Conservation (phyloP, 2,113 vertebrate genomes). For the Triplophysa dalaica region DNA sequence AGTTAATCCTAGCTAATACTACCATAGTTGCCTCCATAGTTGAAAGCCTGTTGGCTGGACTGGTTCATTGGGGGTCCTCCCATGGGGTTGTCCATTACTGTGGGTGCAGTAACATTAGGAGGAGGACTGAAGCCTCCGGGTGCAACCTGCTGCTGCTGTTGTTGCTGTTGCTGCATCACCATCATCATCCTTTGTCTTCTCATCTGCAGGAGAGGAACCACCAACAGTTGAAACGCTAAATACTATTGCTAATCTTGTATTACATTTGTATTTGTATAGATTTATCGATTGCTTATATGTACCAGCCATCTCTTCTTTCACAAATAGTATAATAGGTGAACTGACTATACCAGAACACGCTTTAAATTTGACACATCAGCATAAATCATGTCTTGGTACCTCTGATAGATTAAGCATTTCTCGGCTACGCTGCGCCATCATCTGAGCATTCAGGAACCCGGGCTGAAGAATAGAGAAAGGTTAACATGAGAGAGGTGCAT, state of each 20-base stretch:
- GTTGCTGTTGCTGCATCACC: slow-evolving; percentile 86
- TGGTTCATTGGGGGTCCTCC: slow-evolving; percentile 80
- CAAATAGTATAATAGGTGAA: too few relatives aligned
- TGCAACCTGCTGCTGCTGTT: slow-evolving; percentile 71
- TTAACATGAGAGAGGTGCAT: not conserved
- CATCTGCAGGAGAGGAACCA: slow-evolving; percentile 74
- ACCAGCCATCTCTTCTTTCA: too few relatives aligned
- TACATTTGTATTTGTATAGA: too few relatives aligned
- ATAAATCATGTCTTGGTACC: not conserved
- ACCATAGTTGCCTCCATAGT: slow-evolving; percentile 90
- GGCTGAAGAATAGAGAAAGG: slow-evolving; percentile 68
- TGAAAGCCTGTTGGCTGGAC: slow-evolving; percentile 85
- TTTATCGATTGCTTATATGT: too few relatives aligned
- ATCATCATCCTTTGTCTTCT: slow-evolving; percentile 88
- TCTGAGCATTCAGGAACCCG: slow-evolving; percentile 91
- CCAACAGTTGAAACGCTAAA: too few relatives aligned
- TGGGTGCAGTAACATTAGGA: slow-evolving; percentile 90
- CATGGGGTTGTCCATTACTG: slow-evolving; percentile 84
- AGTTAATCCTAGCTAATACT: slow-evolving; percentile 40
- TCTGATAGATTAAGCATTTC: slow-evolving; percentile 79
- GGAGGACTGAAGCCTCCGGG: slow-evolving; percentile 88
- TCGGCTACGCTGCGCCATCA: slow-evolving; percentile 91
- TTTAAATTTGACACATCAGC: too few relatives aligned
- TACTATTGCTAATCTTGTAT: too few relatives aligned
- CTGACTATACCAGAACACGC: too few relatives aligned